These are phyloP conservation scores for Cebidichthys violaceus DNA, from an alignment of 2,113 vertebrate species.

Conservation along the genomic window DNA sequence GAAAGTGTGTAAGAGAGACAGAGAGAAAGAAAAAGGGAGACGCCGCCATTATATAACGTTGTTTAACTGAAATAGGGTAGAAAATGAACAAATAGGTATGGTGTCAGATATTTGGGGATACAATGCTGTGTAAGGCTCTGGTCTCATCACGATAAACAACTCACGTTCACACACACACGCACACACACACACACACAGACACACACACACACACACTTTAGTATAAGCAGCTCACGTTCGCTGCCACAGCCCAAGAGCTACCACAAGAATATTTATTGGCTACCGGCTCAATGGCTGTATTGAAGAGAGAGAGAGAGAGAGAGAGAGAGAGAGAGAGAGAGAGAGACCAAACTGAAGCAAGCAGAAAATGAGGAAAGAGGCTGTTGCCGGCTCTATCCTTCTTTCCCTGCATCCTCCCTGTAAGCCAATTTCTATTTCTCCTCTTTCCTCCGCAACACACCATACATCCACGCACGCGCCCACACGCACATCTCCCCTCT, in stretches of 20 bases:
- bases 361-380: conserved; percentile 57
- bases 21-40: conserved; percentile 4
- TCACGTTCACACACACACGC: conserved; percentile 60
- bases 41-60: conserved; percentile 45
- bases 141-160: conserved; percentile 69
- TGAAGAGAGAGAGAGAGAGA: conserved; percentile 67
- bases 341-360: conserved; percentile 36
- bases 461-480: conserved; percentile 24
- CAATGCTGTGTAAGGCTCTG: conserved; percentile 72
- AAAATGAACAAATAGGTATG: conserved; percentile 23
- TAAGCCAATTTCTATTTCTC: conserved; percentile 56
- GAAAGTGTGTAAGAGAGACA: conserved; percentile 34
- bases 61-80: conserved; percentile 39
- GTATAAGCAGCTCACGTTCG: conserved; percentile 83
- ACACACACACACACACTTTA: conserved; percentile 63
- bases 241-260: conserved; percentile 82
- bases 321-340: conserved; percentile 19
- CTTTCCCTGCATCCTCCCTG: conserved; percentile 51
- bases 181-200: conserved; percentile 27
- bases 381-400: conserved; percentile 58
- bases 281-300: conserved; percentile 83
- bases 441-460: conserved; percentile 65
- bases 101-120: conserved; percentile 43
- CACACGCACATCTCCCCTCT: conserved; percentile 6
- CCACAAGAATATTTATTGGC: conserved; percentile 85